Evolutionary conservation across 2,113 vertebrate genomes (phyloP), one percentile per base, ranked within the genome.

Genomic region (Neodontobutis hainanensis): DNA sequence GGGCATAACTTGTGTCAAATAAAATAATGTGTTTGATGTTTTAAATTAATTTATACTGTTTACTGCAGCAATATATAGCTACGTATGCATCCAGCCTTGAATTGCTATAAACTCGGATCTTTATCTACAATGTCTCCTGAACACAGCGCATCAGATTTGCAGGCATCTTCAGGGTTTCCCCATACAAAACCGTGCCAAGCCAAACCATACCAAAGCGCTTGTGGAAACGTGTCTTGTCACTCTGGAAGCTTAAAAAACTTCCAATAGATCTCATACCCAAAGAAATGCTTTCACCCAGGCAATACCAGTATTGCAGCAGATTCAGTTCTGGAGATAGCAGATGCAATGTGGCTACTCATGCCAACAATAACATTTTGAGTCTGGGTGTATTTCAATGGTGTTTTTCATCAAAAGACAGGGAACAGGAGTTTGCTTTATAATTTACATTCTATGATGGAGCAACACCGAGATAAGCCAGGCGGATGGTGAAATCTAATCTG

Each of bases 401-500:
- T 82, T 77, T 52, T 75, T 74, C 12, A 69, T 84, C 45, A 79
- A 84, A 81, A 70, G 65, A 66, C 4, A 15, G 16, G 8, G 43
- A 60, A 53, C 71, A 66, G 65, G 57, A 70, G 71, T 65, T 80
- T 69, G 66, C 53, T 58, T 67, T 67, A 82, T 82, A 75, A 80
- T 79, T 84, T 68, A 65, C 61, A 80, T 73, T 73, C 74, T 68
- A 51, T 73, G 73, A 85, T 79, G 70, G 56, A 84, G 66, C 68
- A 75, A 83, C 71, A 69, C 70, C 6, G 5, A 77, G 78, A 86
- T 83, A 88, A 85, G 71, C 11, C 63, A 50, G 68, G 48, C 65
- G 36, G 43, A 68, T 9, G 69, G 73, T 69, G 66, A 79, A 82
- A 88, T 89, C 82, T 87, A 84, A 87, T 91, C 87, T 78, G 75